These are phyloP conservation scores for Theristus sp. DNA, from an alignment of 2,888 invertebrate genomes.

Conservation along the genomic window DNA sequence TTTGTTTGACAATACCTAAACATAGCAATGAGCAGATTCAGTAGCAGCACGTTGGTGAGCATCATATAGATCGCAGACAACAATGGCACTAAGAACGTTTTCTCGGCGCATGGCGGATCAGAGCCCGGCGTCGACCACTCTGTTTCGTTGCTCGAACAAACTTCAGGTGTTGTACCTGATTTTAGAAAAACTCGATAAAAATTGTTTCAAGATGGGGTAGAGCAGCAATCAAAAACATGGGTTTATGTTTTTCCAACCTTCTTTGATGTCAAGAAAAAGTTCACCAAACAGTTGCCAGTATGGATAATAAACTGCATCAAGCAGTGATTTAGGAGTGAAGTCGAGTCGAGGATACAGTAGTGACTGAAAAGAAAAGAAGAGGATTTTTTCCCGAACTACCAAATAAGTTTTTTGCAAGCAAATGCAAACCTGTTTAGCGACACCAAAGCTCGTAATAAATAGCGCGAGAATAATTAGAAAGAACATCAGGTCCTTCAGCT, in stretches of 20 bases:
- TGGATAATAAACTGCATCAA: neutral
- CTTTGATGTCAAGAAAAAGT: neutral
- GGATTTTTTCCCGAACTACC: no score
- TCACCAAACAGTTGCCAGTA: neutral
- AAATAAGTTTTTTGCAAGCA: no score
- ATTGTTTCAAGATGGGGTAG: no score
- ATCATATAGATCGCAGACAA: constrained; percentile 29
- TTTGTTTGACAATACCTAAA: no score
- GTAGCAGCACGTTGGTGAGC: constrained; percentile 30
- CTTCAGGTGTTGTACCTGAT: no score
- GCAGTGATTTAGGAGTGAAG: neutral
- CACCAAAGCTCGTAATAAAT: constrained; percentile 3
- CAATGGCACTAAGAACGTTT: constrained; percentile 23
- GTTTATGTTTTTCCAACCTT: neutral
- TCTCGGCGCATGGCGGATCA: constrained; percentile 12
- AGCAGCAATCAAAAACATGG: no score
- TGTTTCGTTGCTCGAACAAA: no score
- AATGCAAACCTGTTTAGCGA: constrained; percentile 1
- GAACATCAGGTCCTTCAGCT: constrained; percentile 29
- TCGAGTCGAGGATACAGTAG: neutral
- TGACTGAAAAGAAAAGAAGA: no score
- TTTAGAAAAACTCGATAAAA: no score
- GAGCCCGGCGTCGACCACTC: neutral
- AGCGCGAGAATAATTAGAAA: constrained; percentile 1
- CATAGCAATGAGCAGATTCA: constrained; percentile 33